Conservation (phyloP, 2,113 vertebrate species). For the Cinclus mexicanus region DNA sequence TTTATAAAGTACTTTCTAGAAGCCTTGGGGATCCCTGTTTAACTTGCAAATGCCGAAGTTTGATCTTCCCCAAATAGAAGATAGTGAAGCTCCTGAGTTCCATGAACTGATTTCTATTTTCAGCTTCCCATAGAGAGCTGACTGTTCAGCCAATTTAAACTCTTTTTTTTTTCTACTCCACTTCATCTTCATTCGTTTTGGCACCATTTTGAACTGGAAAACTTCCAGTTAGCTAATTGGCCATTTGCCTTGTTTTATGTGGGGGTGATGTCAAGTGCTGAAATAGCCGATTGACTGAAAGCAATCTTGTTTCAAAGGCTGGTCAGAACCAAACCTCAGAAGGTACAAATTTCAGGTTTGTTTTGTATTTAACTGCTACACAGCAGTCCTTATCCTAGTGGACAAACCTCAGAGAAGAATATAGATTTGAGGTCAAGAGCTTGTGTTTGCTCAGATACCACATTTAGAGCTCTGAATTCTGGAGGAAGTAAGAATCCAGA, state of each 20-base stretch:
- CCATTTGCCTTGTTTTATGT: conserved; percentile 62
- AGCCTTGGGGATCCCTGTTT: conserved; percentile 65
- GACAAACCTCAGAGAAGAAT: background rate
- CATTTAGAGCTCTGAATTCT: conserved; percentile 49
- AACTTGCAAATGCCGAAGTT: conserved; percentile 66
- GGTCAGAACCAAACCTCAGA: conserved; percentile 50
- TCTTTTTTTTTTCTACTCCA: conserved; percentile 8
- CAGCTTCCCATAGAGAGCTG: conserved; percentile 56
- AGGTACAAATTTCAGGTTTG: conserved; percentile 47
- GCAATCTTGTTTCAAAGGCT: conserved; percentile 53
- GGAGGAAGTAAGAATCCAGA: conserved; percentile 32
- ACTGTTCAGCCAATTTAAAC: conserved; percentile 63
- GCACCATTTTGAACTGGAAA: conserved; percentile 62
- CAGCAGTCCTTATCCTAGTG: background rate
- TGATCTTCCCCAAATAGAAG: conserved; percentile 69
- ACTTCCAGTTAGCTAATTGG: conserved; percentile 61
- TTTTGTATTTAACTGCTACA: conserved; percentile 30
- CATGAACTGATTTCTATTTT: conserved; percentile 57
- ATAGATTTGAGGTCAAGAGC: conserved; percentile 26
- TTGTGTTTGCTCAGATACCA: conserved; percentile 20
- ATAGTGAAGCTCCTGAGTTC: conserved; percentile 64
- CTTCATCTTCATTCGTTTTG: conserved; percentile 62
- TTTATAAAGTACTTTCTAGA: conserved; percentile 37
- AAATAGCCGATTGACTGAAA: conserved; percentile 62
- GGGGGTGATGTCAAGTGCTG: conserved; percentile 66